Percentiles rank a stretch among this genome's conserved stretches.
Evolutionary conservation across 2,113 vertebrate species (phyloP).

Genomic region (Tenrec ecaudatus): DNA sequence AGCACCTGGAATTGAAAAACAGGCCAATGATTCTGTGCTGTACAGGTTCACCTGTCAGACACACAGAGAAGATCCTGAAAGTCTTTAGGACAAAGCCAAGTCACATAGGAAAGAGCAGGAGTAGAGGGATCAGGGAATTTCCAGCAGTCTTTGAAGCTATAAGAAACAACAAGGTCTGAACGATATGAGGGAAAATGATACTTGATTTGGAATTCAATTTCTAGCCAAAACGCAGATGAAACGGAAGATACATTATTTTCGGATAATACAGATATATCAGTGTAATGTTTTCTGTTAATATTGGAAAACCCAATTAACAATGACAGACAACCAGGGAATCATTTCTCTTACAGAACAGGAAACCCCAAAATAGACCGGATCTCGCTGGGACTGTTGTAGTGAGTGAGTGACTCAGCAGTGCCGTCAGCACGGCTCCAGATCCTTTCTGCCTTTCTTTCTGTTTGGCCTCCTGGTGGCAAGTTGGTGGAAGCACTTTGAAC

Average conservation of each 20-base stretch:
- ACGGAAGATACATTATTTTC: conserved; percentile 9
- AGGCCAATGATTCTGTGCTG: not conserved
- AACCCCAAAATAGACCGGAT: not conserved
- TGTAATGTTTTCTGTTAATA: not conserved
- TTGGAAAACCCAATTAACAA: not conserved
- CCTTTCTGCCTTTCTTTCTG: not conserved
- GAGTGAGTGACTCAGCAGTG: not conserved
- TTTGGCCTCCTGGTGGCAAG: not conserved
- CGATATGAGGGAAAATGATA: conserved; percentile 22
- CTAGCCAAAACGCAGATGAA: conserved; percentile 18
- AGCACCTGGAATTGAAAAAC: not conserved
- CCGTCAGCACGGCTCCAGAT: not conserved
- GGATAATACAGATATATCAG: not conserved
- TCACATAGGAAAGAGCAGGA: not conserved
- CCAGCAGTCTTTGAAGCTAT: not conserved
- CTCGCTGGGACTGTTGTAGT: not conserved
- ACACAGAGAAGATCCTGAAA: conserved; percentile 9
- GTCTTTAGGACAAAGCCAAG: not conserved
- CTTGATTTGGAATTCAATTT: conserved; percentile 7
- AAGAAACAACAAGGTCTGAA: not conserved
- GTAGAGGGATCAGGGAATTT: not conserved
- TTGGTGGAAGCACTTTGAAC: not conserved
- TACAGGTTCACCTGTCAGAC: not conserved
- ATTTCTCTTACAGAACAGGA: not conserved
- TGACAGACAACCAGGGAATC: not conserved